phyloP scores from a whole-genome alignment of 2,113 vertebrate species.

The Tringa solitaria region DNA sequence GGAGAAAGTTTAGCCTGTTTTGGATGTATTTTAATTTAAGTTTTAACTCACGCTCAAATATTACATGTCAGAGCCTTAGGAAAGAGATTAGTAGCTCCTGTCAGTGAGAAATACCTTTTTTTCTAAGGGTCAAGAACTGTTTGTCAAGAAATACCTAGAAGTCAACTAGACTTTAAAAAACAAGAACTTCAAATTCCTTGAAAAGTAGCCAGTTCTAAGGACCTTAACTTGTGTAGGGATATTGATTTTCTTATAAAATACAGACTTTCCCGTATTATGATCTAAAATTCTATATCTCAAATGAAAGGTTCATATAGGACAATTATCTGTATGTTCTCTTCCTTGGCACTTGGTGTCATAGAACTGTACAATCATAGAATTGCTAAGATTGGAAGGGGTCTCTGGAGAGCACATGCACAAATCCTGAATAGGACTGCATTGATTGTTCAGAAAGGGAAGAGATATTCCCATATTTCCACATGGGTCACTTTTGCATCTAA shows the following conservation, averaged over 20 bases:
- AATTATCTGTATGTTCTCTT: neutral
- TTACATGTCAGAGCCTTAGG: neutral
- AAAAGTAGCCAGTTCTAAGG: neutral
- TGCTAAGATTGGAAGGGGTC: neutral
- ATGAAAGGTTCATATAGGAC: neutral
- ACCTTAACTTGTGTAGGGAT: neutral
- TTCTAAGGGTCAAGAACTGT: neutral
- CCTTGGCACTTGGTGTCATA: neutral
- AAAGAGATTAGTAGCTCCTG: neutral
- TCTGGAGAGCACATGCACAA: neutral
- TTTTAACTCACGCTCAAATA: neutral
- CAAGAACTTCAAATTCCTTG: neutral
- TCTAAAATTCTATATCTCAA: neutral
- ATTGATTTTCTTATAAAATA: neutral
- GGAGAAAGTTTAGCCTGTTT: neutral
- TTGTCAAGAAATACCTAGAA: neutral
- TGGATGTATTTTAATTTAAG: neutral
- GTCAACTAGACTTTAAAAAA: neutral
- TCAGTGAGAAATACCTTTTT: neutral
- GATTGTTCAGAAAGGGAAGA: neutral
- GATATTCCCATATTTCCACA: neutral
- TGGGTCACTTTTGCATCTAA: neutral
- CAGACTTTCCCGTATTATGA: neutral
- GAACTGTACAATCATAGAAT: neutral
- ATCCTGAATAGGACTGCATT: neutral